Evolutionary conservation across 2,113 vertebrate species (phyloP), one percentile per base, ranked within the genome.

Genomic region (Taurulus bubalis): DNA sequence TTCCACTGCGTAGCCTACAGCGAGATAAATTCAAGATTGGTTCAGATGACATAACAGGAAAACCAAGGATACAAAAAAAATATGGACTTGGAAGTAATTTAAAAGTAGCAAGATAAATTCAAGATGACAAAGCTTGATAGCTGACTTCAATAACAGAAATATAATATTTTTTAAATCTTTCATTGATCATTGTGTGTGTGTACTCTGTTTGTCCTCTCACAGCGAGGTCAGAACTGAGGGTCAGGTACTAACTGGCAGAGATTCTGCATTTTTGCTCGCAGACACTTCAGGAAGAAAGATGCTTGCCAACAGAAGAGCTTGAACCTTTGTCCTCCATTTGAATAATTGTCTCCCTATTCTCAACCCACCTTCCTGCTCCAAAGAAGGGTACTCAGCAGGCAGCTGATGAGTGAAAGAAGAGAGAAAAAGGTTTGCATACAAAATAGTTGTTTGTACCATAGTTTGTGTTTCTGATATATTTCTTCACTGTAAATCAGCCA

Each of bases 281-380:
- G 75, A 79, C 70, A 71, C 82, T 82, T 86, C 73, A 83, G 70
- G 26, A 76, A 86, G 86, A 91, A 9, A 12, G 79, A 91, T 88
- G 77, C 62, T 79, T 85, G 86, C 89, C 87, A 90, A 68, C 34
- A 20, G 24, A 79, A 82, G 83, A 87, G 32, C 85, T 79, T 89
- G 75, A 91, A 91, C 87, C 49, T 53, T 22, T 89, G 83, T 85
- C 79, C 86, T 75, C 28, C 69, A 36, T 78, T 78, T 87, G 81
- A 90, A 89, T 91, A 81, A 91, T 90, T 72, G 75, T 80, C 79
- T 87, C 72, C 32, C 56, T 70, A 58, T 70, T 83, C 71, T 75
- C 80, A 85, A 66, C 64, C 81, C 75, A 71, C 42, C 71, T 58
- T 53, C 60, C 71, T 64, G 75, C 24, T 84, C 73, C 42, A 85